These are phyloP conservation scores for Lacanobia oleracea DNA, from an alignment of 2,888 invertebrate species.

Conservation along the genomic window DNA sequence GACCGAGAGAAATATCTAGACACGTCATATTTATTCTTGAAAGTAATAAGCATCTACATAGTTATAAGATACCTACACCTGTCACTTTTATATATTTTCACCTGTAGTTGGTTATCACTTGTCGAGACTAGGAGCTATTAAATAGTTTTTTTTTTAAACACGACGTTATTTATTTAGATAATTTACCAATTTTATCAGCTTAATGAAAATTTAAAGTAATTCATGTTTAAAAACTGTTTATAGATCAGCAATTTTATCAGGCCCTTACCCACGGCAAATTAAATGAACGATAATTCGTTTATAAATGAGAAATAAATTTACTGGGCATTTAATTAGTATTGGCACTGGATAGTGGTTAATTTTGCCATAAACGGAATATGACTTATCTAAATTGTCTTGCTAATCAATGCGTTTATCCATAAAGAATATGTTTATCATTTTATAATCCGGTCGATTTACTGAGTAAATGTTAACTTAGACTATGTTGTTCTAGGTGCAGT, in stretches of 20 bases:
- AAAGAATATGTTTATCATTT: slow-evolving; percentile 37
- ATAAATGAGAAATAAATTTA: slow-evolving; percentile 36
- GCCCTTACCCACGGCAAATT: not conserved
- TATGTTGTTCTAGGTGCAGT: slow-evolving; percentile 41
- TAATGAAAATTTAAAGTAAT: too few relatives aligned
- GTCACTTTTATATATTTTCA: slow-evolving; percentile 14
- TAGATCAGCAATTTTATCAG: slow-evolving; percentile 2
- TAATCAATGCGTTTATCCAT: slow-evolving; percentile 42
- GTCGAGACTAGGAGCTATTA: slow-evolving; percentile 18
- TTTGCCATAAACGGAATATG: slow-evolving; percentile 29
- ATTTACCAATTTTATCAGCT: not conserved
- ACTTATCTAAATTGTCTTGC: slow-evolving; percentile 41
- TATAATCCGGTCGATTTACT: slow-evolving; percentile 20
- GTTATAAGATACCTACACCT: slow-evolving; percentile 22
- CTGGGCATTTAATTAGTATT: slow-evolving; percentile 26
- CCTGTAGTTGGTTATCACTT: slow-evolving; percentile 4
- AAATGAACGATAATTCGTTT: slow-evolving; percentile 11
- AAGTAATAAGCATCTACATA: not conserved
- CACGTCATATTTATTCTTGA: slow-evolving; percentile 21
- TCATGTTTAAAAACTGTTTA: slow-evolving; percentile 8
- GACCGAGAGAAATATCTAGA: slow-evolving; percentile 25
- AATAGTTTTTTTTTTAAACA: not conserved
- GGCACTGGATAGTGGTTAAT: slow-evolving; percentile 2
- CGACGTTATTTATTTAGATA: not conserved
- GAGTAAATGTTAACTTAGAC: slow-evolving; percentile 29